These are phyloP conservation scores for Penelope pileata DNA, from an alignment of 2,113 vertebrate genomes.

Conservation along the genomic window DNA sequence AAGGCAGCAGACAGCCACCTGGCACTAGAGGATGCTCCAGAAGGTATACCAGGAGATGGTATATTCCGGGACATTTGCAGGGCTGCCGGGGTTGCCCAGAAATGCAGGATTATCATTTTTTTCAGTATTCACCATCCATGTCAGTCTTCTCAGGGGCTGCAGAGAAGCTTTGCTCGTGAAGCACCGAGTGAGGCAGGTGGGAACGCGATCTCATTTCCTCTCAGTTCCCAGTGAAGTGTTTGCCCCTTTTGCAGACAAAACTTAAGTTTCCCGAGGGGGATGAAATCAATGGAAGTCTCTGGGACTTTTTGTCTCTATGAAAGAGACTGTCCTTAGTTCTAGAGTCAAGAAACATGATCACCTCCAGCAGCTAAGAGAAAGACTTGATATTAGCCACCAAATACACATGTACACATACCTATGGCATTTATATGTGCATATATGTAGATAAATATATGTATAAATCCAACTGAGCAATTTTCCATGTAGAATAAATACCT, in stretches of 20 bases:
- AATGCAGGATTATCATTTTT: neutral
- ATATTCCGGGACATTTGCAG: accelerated
- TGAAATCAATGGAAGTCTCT: slow-evolving; percentile 41
- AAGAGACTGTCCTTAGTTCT: slow-evolving; percentile 49
- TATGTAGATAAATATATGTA: neutral
- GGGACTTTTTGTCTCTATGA: slow-evolving; percentile 21
- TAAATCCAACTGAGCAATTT: slow-evolving; percentile 4
- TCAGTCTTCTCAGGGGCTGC: neutral
- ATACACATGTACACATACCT: neutral
- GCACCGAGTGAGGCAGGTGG: neutral
- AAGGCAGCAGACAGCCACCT: neutral
- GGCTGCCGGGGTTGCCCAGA: neutral
- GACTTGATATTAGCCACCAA: neutral
- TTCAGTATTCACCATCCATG: neutral
- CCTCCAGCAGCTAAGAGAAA: neutral
- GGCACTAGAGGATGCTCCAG: neutral
- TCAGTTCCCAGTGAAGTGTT: slow-evolving; percentile 18
- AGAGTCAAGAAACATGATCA: slow-evolving; percentile 28
- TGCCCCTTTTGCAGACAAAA: slow-evolving; percentile 41
- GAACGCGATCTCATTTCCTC: slow-evolving; percentile 35
- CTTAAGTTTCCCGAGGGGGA: slow-evolving; percentile 41
- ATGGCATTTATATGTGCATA: neutral
- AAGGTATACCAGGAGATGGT: neutral
- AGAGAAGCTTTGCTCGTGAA: neutral
- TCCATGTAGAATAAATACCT: neutral